A percentile compares a stretch with the other conserved stretches of the same genome.
Evolutionary conservation across 2,113 vertebrate species (phyloP).

Genomic region (Mastomys natalensis): DNA sequence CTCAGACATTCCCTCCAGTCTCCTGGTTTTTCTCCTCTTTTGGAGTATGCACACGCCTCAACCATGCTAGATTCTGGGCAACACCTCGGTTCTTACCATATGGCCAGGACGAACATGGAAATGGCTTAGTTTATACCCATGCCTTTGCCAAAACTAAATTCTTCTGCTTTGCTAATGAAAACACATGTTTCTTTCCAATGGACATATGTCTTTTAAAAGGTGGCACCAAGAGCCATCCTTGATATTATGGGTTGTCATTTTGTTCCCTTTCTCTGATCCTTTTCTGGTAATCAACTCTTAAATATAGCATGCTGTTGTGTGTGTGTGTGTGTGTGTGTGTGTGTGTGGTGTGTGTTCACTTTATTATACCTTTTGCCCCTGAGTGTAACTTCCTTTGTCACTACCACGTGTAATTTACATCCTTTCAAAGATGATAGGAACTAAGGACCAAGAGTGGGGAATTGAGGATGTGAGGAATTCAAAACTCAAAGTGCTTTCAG

Average conservation of each 20-base stretch:
- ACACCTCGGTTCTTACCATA: constrained; percentile 36
- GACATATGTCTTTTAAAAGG: constrained; percentile 50
- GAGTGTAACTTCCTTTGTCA: constrained; percentile 44
- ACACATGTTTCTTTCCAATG: background rate
- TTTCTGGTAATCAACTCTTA: constrained; percentile 10
- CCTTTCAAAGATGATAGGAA: constrained; percentile 43
- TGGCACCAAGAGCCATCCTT: constrained; percentile 18
- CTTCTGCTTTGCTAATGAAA: constrained; percentile 48
- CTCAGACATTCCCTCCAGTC: background rate
- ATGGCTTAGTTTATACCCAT: constrained; percentile 33
- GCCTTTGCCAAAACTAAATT: constrained; percentile 57
- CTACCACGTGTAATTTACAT: background rate
- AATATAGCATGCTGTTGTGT: too few species aligned
- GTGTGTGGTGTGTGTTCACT: background rate
- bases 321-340: background rate
- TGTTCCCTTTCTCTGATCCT: background rate
- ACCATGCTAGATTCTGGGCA: constrained; percentile 35
- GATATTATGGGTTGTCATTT: background rate
- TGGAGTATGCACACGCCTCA: background rate
- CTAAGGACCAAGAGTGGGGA: too few species aligned
- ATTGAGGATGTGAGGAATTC: background rate
- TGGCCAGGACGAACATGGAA: constrained; percentile 51
- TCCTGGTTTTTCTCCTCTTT: background rate
- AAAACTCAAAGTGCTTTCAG: background rate
- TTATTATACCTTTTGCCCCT: constrained; percentile 13